Conservation (phyloP, 2,888 invertebrate genomes). For the Ligdia adustata region DNA sequence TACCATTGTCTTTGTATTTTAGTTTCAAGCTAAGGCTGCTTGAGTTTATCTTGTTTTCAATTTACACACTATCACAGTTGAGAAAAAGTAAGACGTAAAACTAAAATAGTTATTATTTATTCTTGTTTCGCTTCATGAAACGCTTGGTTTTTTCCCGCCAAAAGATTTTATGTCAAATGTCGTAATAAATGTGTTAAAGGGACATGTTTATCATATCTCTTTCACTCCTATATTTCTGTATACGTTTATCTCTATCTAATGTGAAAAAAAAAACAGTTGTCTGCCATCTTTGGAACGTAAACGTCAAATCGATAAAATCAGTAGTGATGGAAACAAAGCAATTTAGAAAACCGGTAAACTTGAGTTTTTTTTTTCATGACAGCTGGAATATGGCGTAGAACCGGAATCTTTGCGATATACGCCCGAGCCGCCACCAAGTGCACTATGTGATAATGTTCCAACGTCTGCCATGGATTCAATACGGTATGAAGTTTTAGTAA, state of each 20-base stretch:
- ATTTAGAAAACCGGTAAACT: constrained; percentile 17
- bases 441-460: constrained; percentile 84
- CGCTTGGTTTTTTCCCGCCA: no score
- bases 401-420: constrained; percentile 89
- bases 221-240: not conserved
- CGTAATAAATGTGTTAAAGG: no score
- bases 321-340: constrained; percentile 1
- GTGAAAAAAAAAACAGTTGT: not conserved
- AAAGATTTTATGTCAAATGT: no score
- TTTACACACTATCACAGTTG: no score
- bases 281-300: not conserved
- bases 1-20: no score
- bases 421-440: constrained; percentile 84
- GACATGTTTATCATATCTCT: no score
- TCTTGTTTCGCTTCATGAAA: no score
- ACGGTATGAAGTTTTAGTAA: constrained; percentile 78
- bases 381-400: constrained; percentile 92
- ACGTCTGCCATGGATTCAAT: constrained; percentile 81
- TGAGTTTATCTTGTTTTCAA: no score
- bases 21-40: no score
- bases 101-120: no score
- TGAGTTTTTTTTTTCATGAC: constrained; percentile 18
- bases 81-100: no score
- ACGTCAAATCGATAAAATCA: not conserved
- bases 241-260: constrained; percentile 5